Conservation (phyloP, 2,113 vertebrate species). For the Rafetus swinhoei region DNA sequence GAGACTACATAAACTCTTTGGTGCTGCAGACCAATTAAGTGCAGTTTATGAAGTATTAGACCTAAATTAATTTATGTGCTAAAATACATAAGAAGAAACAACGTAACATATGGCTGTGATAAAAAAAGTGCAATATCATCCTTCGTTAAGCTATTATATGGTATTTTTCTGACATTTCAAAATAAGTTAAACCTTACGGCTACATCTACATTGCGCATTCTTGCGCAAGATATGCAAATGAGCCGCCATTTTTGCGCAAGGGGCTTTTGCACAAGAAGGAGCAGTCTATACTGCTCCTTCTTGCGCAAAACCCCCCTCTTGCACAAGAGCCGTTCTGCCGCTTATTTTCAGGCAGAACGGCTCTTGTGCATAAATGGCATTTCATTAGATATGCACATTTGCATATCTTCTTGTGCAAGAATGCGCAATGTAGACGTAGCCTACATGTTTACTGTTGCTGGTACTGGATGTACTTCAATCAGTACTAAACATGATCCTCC, state of each 20-base stretch:
- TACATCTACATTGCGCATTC: no score
- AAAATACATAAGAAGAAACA: background rate
- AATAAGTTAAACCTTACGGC: background rate
- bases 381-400: no score
- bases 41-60: background rate
- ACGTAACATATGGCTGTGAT: background rate
- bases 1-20: accelerated
- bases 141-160: background rate
- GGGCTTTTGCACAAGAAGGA: no score
- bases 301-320: no score
- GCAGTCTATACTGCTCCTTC: no score
- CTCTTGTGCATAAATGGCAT: no score
- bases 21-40: background rate
- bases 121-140: slow-evolving; percentile 9
- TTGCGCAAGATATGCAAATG: no score
- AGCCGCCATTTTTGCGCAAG: no score
- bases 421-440: no score
- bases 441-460: slow-evolving; percentile 20
- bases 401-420: no score
- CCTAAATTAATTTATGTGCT: background rate
- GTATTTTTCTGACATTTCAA: background rate
- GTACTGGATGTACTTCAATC: slow-evolving; percentile 16
- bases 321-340: no score
- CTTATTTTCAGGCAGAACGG: no score
- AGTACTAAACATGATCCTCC: slow-evolving; percentile 63